phyloP scores from a whole-genome alignment of 1,140 invertebrate genomes.

The Oedothorax gibbosus region DNA sequence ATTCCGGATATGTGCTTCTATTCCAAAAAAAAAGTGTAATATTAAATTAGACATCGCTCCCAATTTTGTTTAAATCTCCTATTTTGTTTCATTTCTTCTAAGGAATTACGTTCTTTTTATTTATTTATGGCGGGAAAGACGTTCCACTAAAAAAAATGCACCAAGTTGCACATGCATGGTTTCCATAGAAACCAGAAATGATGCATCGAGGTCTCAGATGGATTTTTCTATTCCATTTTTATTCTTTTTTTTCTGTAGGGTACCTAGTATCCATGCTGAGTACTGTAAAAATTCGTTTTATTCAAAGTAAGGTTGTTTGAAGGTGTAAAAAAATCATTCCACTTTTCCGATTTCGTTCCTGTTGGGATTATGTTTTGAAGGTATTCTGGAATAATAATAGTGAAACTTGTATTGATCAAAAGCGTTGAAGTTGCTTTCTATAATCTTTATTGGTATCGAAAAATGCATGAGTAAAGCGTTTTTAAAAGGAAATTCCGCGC shows the following conservation, averaged over 20 bases:
- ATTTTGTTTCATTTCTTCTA: constrained; percentile 21
- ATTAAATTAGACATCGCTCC: constrained; percentile 28
- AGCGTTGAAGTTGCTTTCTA: too few relatives aligned
- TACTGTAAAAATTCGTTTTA: constrained; percentile 24
- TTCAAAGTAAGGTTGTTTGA: constrained; percentile 9
- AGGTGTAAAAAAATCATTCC: too few relatives aligned
- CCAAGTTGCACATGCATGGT: not conserved
- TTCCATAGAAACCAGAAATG: constrained; percentile 1
- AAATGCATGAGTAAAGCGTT: too few relatives aligned
- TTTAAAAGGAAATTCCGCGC: too few relatives aligned
- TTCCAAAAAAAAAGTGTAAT: constrained; percentile 21
- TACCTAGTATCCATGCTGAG: not conserved
- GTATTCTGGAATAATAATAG: too few relatives aligned
- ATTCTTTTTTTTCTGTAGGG: not conserved
- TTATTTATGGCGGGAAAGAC: constrained; percentile 18
- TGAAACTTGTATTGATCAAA: too few relatives aligned
- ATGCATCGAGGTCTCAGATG: constrained; percentile 10
- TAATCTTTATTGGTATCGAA: too few relatives aligned
- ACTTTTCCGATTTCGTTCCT: too few relatives aligned
- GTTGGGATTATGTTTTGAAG: too few relatives aligned
- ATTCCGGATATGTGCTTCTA: not conserved
- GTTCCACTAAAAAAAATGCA: constrained; percentile 5
- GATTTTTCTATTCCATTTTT: not conserved
- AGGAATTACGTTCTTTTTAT: constrained; percentile 25
- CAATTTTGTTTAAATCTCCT: constrained; percentile 31